Conservation (phyloP, 2,888 invertebrate genomes). For the Isoperla grammatica region DNA sequence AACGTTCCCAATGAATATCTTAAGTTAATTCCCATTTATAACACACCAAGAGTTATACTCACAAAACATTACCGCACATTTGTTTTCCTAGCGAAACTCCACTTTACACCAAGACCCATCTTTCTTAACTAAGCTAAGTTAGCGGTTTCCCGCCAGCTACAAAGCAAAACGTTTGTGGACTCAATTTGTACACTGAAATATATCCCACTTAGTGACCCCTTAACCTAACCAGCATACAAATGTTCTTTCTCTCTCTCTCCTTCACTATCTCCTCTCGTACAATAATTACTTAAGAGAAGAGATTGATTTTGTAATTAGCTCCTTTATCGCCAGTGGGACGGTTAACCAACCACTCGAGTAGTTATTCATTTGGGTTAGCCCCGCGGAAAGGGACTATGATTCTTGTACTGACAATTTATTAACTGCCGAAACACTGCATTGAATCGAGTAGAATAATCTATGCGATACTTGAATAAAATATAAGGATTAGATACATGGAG, state of each 20-base stretch:
- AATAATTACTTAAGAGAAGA: constrained; percentile 26
- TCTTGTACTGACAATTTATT: background rate
- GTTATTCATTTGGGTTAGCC: constrained; percentile 25
- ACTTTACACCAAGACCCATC: background rate
- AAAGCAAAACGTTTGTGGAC: constrained; percentile 22
- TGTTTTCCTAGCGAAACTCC: no score
- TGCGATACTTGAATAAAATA: background rate
- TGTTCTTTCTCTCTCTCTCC: constrained; percentile 1
- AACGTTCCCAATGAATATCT: no score
- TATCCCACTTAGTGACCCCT: constrained; percentile 24
- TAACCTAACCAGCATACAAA: constrained; percentile 25
- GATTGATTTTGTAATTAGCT: constrained; percentile 30
- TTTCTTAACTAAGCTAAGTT: constrained; percentile 11
- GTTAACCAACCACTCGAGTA: constrained; percentile 22
- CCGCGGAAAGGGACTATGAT: background rate
- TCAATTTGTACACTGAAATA: constrained; percentile 25
- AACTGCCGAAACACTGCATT: background rate
- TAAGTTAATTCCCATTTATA: no score
- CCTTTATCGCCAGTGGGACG: constrained; percentile 28
- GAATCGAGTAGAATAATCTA: constrained; percentile 15
- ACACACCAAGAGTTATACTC: no score
- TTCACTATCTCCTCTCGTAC: background rate
- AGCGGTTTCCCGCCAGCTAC: constrained; percentile 8
- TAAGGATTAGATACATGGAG: no score
- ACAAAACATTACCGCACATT: no score